These are phyloP conservation scores for Philaethria dido DNA, from an alignment of 2,888 invertebrate species.

Conservation along the genomic window DNA sequence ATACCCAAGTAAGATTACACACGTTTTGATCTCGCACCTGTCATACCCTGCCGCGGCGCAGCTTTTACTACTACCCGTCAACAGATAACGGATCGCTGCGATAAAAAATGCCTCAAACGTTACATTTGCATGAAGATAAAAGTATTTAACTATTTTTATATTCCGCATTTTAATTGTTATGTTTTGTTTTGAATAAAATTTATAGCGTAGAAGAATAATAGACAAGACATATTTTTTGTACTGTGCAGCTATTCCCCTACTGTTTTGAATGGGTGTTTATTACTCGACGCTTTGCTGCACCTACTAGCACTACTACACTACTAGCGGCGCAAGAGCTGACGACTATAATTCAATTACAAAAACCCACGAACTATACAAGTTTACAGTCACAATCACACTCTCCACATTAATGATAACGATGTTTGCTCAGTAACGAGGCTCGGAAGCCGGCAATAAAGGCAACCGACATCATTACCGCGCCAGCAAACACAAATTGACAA, in stretches of 20 bases:
- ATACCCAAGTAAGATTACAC: conserved; percentile 48
- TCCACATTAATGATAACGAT: conserved; percentile 51
- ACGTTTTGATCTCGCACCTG: conserved; percentile 51
- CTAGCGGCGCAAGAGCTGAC: conserved; percentile 32
- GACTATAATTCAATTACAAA: conserved; percentile 47
- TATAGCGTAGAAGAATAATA: conserved; percentile 36
- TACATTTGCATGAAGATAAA: conserved; percentile 47
- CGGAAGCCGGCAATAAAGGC: conserved; percentile 59
- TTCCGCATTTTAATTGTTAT: conserved; percentile 37
- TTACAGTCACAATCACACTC: conserved; percentile 48
- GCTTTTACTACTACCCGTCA: conserved; percentile 48
- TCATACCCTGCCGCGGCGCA: conserved; percentile 42
- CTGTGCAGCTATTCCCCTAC: conserved; percentile 25
- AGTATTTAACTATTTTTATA: conserved; percentile 42
- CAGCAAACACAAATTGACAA: conserved; percentile 64
- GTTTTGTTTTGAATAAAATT: conserved; percentile 42
- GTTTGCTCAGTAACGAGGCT: conserved; percentile 51
- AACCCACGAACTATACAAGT: conserved; percentile 41
- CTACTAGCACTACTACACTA: conserved; percentile 30
- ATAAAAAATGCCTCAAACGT: conserved; percentile 44
- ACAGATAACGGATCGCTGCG: conserved; percentile 49
- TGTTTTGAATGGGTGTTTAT: conserved; percentile 38
- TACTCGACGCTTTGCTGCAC: conserved; percentile 19
- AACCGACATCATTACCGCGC: conserved; percentile 53
- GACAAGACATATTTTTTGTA: conserved; percentile 24